Evolutionary conservation across 2,113 vertebrate genomes (phyloP).

Genomic region (Calyptomena viridis): DNA sequence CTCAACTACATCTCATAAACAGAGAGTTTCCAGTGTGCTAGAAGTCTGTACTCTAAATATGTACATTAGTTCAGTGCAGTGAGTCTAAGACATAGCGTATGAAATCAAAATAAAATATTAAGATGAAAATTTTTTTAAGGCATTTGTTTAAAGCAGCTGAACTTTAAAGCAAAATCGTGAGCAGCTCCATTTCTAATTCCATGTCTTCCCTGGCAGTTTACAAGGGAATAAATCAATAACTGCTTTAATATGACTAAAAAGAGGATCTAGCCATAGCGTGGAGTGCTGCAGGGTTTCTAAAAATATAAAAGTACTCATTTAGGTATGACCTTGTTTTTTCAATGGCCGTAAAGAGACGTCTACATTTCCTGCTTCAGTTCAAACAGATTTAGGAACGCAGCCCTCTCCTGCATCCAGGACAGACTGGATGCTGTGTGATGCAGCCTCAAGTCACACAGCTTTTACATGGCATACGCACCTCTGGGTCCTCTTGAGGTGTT

Average conservation of each 20-base stretch:
- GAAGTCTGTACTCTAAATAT: background rate
- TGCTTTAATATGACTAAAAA: background rate
- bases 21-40: background rate
- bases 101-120: background rate
- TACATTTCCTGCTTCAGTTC: background rate
- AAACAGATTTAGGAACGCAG: background rate
- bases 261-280: background rate
- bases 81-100: background rate
- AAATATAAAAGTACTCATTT: background rate
- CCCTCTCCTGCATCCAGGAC: background rate
- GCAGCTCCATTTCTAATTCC: background rate
- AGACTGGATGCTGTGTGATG: background rate
- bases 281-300: background rate
- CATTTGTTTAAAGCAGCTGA: background rate
- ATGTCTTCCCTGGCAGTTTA: background rate
- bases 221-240: background rate
- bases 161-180: background rate
- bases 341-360: background rate
- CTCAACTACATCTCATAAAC: background rate
- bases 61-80: background rate
- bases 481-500: background rate
- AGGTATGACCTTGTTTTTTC: background rate
- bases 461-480: background rate
- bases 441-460: accelerated
- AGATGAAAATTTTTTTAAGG: background rate